Evolutionary conservation across 2,797 vertebrate species (phyloP), one percentile per base, ranked within the genome.

Genomic region (Garrulus glandarius): DNA sequence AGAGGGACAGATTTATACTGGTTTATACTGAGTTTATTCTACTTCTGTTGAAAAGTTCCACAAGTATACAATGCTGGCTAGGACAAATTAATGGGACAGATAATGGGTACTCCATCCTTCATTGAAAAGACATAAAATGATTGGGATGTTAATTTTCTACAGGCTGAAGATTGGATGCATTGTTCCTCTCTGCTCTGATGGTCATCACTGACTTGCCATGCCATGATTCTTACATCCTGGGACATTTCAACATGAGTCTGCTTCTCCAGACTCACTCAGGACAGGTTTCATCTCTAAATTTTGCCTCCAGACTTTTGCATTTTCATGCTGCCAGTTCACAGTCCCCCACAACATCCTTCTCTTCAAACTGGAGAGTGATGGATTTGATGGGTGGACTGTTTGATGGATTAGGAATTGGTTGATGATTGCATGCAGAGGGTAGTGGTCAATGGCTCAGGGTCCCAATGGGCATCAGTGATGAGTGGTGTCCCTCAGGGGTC

Each of bases 301-400:
- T 67, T 75, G 26, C 13, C 20, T 41, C 17, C 12, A 27, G 27
- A 23, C 4, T 43, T 57, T 50, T 50, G 16, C 15, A 23, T 53
- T 78, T 61, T 53, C 29, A 13, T 0, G 0, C n/a, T 79, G 32
- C 19, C 10, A 2, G 18, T 34, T 80, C n/a, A 27, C 0, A 0
- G 9, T 36, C 7, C 15, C 9, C 20, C n/a, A 52, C 24, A 65
- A 34, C 23, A 72, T 30, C 34, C 30, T 69, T 80, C 44, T 65
- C 9, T 71, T 57, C 44, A 46, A 64, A 43, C 19, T 64, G 32
- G 32, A 63, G 65, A 63, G 37, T 57, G 17, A 72, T 39, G 20
- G 29, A 52, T 39, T 59, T 64, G 16, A 26, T 22, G 29, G 23
- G 5, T 52, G 13, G 52, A 52, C 29, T 87, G 24, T 39, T 46